phyloP scores from a whole-genome alignment of 2,888 invertebrate genomes.

The Tetragonula carbonaria region DNA sequence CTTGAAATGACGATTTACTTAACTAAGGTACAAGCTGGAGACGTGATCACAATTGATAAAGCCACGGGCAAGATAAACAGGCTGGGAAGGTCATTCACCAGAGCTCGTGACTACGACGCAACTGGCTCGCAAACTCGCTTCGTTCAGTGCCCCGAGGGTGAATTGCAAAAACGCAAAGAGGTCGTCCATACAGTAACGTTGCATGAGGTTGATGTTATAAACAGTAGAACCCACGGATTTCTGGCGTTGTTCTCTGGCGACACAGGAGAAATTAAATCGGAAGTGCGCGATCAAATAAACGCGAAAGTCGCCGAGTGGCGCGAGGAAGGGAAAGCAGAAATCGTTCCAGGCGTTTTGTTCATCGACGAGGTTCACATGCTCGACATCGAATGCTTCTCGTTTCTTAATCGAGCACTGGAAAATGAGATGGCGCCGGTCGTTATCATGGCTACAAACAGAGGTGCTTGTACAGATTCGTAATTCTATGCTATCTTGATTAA shows the following conservation, averaged over 20 bases:
- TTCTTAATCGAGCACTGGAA: conserved; percentile 97
- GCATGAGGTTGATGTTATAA: conserved; percentile 99
- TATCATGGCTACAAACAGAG: conserved; percentile 99
- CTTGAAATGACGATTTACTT: conserved; percentile 28
- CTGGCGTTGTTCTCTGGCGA: conserved; percentile 99
- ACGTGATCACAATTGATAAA: conserved; percentile 99
- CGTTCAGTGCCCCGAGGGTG: conserved; percentile 99
- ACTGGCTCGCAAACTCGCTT: conserved; percentile 94
- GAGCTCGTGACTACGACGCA: conserved; percentile 99
- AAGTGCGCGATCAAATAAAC: conserved; percentile 99
- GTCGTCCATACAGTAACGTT: conserved; percentile 98
- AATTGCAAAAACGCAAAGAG: conserved; percentile 98
- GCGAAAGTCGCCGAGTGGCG: conserved; percentile 99
- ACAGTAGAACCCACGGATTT: conserved; percentile 98
- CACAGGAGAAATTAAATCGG: conserved; percentile 99
- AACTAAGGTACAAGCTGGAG: conserved; percentile 92
- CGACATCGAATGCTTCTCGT: conserved; percentile 99
- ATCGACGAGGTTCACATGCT: conserved; percentile 99
- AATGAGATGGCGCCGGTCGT: conserved; percentile 98
- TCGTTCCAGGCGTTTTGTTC: conserved; percentile 98
- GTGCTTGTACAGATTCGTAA: conserved; percentile 69
- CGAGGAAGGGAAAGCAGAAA: conserved; percentile 99
- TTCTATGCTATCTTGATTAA: not conserved
- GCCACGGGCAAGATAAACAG: conserved; percentile 97
- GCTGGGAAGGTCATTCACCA: conserved; percentile 96